A percentile compares a stretch with the other conserved stretches of the same genome.
These are phyloP conservation scores for Cacatua alba DNA, from an alignment of 2,113 vertebrate species.

Conservation along the genomic window DNA sequence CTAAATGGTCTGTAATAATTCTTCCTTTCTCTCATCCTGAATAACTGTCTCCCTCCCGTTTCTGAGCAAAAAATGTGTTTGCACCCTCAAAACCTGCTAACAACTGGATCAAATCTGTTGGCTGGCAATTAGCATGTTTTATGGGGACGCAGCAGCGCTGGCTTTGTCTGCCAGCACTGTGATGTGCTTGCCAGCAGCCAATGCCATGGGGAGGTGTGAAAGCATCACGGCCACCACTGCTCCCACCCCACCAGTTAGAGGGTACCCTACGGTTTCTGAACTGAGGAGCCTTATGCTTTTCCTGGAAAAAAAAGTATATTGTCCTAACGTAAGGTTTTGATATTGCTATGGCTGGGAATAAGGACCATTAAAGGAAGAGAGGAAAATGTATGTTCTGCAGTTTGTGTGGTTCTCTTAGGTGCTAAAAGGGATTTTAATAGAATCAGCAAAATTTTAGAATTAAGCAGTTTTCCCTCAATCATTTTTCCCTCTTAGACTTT, in stretches of 20 bases:
- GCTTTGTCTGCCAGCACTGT: neutral
- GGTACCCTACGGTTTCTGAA: neutral
- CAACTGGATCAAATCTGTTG: neutral
- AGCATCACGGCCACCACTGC: neutral
- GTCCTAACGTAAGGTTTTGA: neutral
- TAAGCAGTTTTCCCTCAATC: neutral
- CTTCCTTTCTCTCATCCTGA: neutral
- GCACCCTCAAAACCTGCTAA: neutral
- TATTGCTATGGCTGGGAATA: neutral
- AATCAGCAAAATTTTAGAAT: neutral
- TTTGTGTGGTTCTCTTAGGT: neutral
- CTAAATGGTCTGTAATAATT: neutral
- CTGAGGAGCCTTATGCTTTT: neutral
- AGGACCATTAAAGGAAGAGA: neutral
- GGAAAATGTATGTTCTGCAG: neutral
- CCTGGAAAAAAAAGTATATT: neutral
- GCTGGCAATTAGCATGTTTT: neutral
- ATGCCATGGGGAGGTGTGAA: neutral
- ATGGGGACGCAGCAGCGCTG: neutral
- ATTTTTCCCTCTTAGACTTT: neutral
- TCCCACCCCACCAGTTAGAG: neutral
- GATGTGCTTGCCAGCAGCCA: neutral
- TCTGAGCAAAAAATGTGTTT: neutral
- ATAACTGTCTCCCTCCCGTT: neutral
- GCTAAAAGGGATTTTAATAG: neutral